A percentile compares a stretch with the other conserved stretches of the same genome.
Evolutionary conservation across 2,888 invertebrate genomes (phyloP).

Genomic region (Pyralis farinalis): DNA sequence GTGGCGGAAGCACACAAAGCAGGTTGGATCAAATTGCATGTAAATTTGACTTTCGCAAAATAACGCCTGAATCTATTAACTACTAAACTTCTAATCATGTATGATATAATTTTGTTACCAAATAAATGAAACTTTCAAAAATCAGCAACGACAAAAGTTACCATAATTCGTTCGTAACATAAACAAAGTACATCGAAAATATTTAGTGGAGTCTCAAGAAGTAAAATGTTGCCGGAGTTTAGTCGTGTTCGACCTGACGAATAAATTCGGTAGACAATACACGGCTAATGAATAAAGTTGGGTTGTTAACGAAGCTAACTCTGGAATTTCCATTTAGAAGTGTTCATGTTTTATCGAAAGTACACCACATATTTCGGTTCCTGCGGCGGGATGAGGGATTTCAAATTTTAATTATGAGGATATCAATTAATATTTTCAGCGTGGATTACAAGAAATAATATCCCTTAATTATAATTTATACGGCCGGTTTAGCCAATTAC

Average conservation of each 20-base stretch:
- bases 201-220: constrained; percentile 52
- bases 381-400: constrained; percentile 21
- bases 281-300: constrained; percentile 77
- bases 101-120: too few species aligned
- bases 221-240: constrained; percentile 51
- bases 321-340: constrained; percentile 65
- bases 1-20: too few species aligned
- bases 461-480: background rate
- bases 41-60: too few species aligned
- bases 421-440: constrained; percentile 6
- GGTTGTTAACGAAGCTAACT: constrained; percentile 72
- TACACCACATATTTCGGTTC: constrained; percentile 49
- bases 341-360: constrained; percentile 58
- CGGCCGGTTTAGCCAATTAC: too few species aligned
- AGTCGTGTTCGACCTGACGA: constrained; percentile 61
- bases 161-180: constrained; percentile 51
- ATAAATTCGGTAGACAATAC: constrained; percentile 75
- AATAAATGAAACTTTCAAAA: too few species aligned
- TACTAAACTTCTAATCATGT: too few species aligned
- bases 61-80: too few species aligned
- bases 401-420: constrained; percentile 22
- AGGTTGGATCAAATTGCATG: too few species aligned
- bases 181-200: constrained; percentile 65
- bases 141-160: constrained; percentile 48
- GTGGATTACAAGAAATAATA: background rate